Evolutionary conservation across 2,113 vertebrate genomes (phyloP).

Genomic region (Mirza zaza): DNA sequence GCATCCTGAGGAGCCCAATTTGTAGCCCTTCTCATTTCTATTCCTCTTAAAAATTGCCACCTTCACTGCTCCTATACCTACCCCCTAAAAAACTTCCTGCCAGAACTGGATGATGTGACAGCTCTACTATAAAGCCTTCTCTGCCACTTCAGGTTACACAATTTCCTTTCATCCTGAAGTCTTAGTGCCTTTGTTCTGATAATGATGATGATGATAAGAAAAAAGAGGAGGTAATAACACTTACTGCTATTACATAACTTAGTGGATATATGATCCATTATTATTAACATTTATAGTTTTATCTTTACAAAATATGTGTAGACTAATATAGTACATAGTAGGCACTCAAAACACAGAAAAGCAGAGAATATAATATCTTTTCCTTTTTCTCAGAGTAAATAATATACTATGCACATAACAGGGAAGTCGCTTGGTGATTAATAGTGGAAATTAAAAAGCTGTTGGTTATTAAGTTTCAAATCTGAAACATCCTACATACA

Average conservation of each 20-base stretch:
- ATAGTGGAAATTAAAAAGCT: neutral
- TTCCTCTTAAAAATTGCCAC: neutral
- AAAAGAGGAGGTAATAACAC: neutral
- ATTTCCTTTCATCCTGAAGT: neutral
- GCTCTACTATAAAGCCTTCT: neutral
- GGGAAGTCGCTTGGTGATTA: neutral
- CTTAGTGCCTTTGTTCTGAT: neutral
- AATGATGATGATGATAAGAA: neutral
- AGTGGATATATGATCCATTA: neutral
- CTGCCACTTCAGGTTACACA: neutral
- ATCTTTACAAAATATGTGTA: neutral
- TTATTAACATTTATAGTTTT: neutral
- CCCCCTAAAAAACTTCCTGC: neutral
- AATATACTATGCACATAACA: neutral
- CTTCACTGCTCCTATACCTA: neutral
- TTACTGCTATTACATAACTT: neutral
- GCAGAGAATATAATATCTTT: neutral
- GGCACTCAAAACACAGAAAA: neutral
- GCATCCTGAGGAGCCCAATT: neutral
- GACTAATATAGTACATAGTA: neutral
- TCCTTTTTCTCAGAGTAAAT: neutral
- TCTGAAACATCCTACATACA: neutral
- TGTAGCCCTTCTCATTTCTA: neutral
- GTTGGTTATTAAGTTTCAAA: neutral
- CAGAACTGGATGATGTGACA: neutral